Evolutionary conservation across 2,797 vertebrate genomes (phyloP).

Genomic region (Iguana delicatissima): DNA sequence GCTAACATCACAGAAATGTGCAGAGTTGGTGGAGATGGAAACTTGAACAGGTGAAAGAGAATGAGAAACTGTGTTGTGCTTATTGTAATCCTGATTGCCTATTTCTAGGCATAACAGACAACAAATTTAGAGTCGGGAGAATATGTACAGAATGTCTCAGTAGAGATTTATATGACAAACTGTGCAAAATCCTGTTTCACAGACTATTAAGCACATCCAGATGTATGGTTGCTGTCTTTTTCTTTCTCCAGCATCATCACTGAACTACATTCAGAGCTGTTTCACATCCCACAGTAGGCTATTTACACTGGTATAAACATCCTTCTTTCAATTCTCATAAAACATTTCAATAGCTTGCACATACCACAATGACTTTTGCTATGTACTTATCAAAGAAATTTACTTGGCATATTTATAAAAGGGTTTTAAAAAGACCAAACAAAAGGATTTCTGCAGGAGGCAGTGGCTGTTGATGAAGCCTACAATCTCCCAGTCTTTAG

Average conservation of each 20-base stretch:
- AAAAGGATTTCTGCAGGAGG: neutral
- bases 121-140: conserved; percentile 46
- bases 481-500: too few species aligned
- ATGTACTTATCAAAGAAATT: neutral
- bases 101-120: conserved; percentile 55
- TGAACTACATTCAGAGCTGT: conserved; percentile 26
- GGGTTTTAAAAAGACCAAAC: neutral
- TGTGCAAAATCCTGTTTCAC: conserved; percentile 52
- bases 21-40: conserved; percentile 32
- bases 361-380: conserved; percentile 5
- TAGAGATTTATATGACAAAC: conserved; percentile 48
- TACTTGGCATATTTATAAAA: conserved; percentile 5
- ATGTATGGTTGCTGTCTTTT: conserved; percentile 35
- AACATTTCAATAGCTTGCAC: neutral
- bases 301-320: conserved; percentile 26
- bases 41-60: conserved; percentile 45
- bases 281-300: neutral
- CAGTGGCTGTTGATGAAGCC: neutral
- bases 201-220: conserved; percentile 47
- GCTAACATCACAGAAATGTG: neutral
- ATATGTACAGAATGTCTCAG: conserved; percentile 52
- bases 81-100: conserved; percentile 44
- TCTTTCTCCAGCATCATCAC: conserved; percentile 16
- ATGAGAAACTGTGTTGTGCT: conserved; percentile 6
- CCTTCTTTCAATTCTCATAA: conserved; percentile 37